Conservation (phyloP, 2,113 vertebrate species). For the Amphilophus citrinellus region DNA sequence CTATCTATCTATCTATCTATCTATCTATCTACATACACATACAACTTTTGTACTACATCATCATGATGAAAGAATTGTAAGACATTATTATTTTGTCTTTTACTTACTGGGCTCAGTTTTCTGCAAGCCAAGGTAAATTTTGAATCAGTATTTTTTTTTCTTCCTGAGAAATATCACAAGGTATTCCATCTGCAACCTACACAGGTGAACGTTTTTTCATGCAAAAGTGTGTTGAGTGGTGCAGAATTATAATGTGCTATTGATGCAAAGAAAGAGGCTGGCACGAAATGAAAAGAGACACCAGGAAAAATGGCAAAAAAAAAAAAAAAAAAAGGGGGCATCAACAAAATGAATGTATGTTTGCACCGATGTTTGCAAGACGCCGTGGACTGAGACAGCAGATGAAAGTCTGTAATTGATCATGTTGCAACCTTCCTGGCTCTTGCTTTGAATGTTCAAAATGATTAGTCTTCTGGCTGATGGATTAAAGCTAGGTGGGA, state of each 20-base stretch:
- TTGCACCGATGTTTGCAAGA: slow-evolving; percentile 67
- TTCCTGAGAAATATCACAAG: slow-evolving; percentile 30
- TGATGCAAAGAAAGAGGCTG: slow-evolving; percentile 15
- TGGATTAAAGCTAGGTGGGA: slow-evolving; percentile 75
- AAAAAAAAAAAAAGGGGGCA: neutral
- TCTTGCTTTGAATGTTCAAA: slow-evolving; percentile 77
- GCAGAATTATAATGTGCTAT: slow-evolving; percentile 29
- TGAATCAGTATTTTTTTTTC: slow-evolving; percentile 21
- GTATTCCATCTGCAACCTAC: slow-evolving; percentile 9
- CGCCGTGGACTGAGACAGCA: slow-evolving; percentile 50
- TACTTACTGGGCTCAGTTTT: slow-evolving; percentile 3
- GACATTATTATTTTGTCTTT: slow-evolving; percentile 27
- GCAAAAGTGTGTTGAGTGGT: neutral
- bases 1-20: too few species aligned
- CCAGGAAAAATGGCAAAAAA: slow-evolving; percentile 39
- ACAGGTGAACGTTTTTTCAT: slow-evolving; percentile 35
- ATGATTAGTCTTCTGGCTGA: slow-evolving; percentile 74
- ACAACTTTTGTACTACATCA: slow-evolving; percentile 15
- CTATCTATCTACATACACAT: slow-evolving; percentile 9
- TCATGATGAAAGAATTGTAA: slow-evolving; percentile 28
- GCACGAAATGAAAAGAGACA: slow-evolving; percentile 49
- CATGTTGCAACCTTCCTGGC: slow-evolving; percentile 59
- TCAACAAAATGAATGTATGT: slow-evolving; percentile 67
- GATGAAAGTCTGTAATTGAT: slow-evolving; percentile 77
- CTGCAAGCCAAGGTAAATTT: slow-evolving; percentile 1